phyloP scores from a whole-genome alignment of 2,113 vertebrate species.

The Nothobranchius furzeri region DNA sequence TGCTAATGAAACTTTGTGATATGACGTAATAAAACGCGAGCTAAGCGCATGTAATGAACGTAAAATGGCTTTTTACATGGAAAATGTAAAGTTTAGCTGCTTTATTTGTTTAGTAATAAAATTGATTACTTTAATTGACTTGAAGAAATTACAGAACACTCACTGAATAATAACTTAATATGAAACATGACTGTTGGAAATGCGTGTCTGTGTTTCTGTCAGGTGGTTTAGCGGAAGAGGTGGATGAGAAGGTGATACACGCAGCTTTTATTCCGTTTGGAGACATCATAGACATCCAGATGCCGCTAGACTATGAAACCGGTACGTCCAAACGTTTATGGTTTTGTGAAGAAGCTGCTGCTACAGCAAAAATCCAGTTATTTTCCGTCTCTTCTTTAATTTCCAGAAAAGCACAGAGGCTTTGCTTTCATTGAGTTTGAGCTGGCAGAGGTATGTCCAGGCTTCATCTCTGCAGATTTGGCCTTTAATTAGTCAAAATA shows the following conservation, averaged over 20 bases:
- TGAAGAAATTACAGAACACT: too few species aligned
- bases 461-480: background rate
- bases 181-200: too few species aligned
- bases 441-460: slow-evolving; percentile 88
- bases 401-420: slow-evolving; percentile 94
- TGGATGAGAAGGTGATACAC: slow-evolving; percentile 94
- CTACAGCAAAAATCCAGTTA: background rate
- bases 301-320: slow-evolving; percentile 96
- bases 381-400: slow-evolving; percentile 3
- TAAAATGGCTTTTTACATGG: background rate
- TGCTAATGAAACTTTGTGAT: background rate
- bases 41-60: background rate
- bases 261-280: slow-evolving; percentile 97
- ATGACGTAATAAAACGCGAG: background rate
- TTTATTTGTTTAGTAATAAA: background rate
- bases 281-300: slow-evolving; percentile 95
- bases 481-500: too few species aligned
- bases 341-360: background rate
- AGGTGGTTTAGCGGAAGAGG: slow-evolving; percentile 96
- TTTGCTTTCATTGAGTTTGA: slow-evolving; percentile 98
- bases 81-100: background rate
- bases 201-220: slow-evolving; percentile 18
- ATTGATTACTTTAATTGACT: background rate
- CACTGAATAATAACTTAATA: background rate
- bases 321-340: slow-evolving; percentile 68